Evolutionary conservation across 2,888 invertebrate genomes (phyloP), one percentile per base, ranked within the genome.

Genomic region (Elgonia sp.): DNA sequence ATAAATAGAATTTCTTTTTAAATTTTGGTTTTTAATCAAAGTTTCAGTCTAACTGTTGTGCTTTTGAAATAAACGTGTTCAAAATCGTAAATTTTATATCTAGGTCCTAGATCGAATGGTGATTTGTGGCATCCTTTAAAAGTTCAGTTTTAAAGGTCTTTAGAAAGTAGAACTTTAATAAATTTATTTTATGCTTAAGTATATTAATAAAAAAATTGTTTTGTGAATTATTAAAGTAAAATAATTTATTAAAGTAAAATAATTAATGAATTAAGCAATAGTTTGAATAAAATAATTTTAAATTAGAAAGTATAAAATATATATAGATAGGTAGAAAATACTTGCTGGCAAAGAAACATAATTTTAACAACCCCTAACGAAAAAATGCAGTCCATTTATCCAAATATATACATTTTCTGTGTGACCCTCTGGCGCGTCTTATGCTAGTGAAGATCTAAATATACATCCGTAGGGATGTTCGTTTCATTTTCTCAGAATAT

Each of bases 361-460:
- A 50, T 69, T 69, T 50, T 29, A 57, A 72, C 72, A 72, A 72
- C 72, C 57, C 72, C 57, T n/a, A 57, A 40, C 20, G 57, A 55
- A 57, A 40, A 57, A 72, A 39, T 57, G 20, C 20, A 40, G 5
- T 57, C 29, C 60, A 29, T 72, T 57, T 20, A 57, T 72, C 72
- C 72, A 72, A 72, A 72, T 72, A 72, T 72, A 29, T 18, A 29
- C 72, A 57, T 57, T 57, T 72, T 72, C 57, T 16, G 20, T 72
- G 55, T 40, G 57, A 55, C 55, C 40, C 57, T 29, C 29, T 29
- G 29, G 60, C 6, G 4, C 14, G 29, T 60, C 60, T 60, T 60
- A 29, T 60, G 57, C 7, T 55, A 18, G 46, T 39, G 21, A 14
- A 57, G 57, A 37, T 72, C 53, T 72, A 72, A 72, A 72, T 72